These are phyloP conservation scores for Orestias chungarensis DNA, from an alignment of 2,797 vertebrate species.

Conservation along the genomic window DNA sequence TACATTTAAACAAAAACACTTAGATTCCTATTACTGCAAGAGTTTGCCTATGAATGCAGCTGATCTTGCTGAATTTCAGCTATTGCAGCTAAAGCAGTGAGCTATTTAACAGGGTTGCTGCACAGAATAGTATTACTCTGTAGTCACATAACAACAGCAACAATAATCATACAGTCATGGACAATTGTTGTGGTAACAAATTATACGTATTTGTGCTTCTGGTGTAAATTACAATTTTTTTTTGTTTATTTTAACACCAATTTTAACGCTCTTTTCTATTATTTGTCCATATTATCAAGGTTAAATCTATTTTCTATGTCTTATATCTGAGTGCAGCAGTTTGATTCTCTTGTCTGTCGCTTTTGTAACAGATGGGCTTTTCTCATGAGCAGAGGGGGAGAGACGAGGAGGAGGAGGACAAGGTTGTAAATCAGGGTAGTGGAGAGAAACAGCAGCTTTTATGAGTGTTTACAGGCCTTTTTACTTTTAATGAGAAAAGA, in stretches of 20 bases:
- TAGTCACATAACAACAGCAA: conserved; percentile 3
- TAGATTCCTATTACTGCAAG: conserved; percentile 25
- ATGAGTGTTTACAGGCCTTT: conserved; percentile 71
- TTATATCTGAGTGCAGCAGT: conserved; percentile 25
- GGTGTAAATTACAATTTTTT: too few species aligned
- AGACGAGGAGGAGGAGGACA: conserved; percentile 20
- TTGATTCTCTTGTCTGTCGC: conserved; percentile 48
- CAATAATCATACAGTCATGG: conserved; percentile 2
- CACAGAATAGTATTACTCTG: conserved; percentile 1
- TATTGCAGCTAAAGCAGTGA: not conserved
- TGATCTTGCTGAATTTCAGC: not conserved
- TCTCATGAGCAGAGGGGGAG: conserved; percentile 27
- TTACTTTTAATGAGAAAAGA: conserved; percentile 70
- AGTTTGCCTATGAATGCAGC: not conserved
- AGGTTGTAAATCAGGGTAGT: conserved; percentile 65
- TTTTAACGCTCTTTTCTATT: conserved; percentile 41
- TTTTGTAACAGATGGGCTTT: conserved; percentile 68
- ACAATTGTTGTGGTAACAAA: conserved; percentile 53
- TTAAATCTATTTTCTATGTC: conserved; percentile 43
- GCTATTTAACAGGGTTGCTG: not conserved
- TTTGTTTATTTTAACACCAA: conserved; percentile 65
- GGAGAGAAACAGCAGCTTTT: conserved; percentile 62
- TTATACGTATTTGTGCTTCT: conserved; percentile 57
- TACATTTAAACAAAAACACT: conserved; percentile 18
- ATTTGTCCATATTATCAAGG: conserved; percentile 40